These are phyloP conservation scores for Zoanthus solanderi DNA, from an alignment of 92 coral and sea anemone species.

Conservation along the genomic window DNA sequence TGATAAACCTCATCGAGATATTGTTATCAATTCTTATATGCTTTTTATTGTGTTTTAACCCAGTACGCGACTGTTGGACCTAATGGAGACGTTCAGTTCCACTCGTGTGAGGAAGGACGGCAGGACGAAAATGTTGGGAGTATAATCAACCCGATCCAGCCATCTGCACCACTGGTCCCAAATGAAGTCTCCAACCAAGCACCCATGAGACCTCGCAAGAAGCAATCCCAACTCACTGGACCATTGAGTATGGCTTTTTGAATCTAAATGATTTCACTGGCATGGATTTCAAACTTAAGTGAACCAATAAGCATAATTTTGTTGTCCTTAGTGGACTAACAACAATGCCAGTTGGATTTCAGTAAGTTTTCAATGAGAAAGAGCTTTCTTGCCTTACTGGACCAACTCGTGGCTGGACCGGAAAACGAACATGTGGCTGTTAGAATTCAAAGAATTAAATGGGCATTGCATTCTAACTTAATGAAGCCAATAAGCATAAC, in stretches of 20 bases:
- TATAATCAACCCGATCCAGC: conserved; percentile 11
- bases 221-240: conserved; percentile 29
- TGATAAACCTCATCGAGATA: not conserved
- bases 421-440: too few species aligned
- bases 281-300: too few species aligned
- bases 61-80: conserved; percentile 32
- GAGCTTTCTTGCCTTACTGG: too few species aligned
- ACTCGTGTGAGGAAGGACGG: conserved; percentile 31
- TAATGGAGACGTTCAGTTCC: conserved; percentile 38
- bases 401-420: too few species aligned
- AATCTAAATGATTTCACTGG: not conserved
- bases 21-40: not conserved
- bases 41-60: not conserved
- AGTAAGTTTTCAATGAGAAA: too few species aligned
- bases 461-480: too few species aligned
- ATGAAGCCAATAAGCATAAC: too few species aligned
- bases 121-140: conserved; percentile 16
- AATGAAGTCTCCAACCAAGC: not conserved
- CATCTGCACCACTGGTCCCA: not conserved
- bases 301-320: too few species aligned
- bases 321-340: too few species aligned
- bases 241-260: conserved; percentile 50
- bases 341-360: too few species aligned
- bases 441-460: too few species aligned
- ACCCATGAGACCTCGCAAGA: conserved; percentile 10